Conservation (phyloP, 2,113 vertebrate species). For the Noturus placidus region DNA sequence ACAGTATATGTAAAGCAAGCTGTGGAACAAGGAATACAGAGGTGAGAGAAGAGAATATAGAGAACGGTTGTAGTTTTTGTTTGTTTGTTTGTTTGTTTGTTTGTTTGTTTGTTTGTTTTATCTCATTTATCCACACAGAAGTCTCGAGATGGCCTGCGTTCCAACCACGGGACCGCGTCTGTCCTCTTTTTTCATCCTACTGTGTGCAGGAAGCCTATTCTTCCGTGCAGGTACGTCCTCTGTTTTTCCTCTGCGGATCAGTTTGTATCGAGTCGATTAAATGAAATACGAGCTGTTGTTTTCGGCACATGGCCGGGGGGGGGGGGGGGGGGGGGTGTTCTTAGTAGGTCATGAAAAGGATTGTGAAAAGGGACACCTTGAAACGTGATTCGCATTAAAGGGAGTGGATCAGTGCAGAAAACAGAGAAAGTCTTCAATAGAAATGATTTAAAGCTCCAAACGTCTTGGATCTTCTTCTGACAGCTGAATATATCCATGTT, state of each 20-base stretch:
- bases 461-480: not conserved
- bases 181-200: not conserved
- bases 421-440: not conserved
- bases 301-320: not conserved
- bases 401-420: not conserved
- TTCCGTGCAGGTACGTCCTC: slow-evolving; percentile 36
- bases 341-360: not conserved
- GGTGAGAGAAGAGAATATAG: no score
- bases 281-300: not conserved
- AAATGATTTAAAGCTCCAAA: not conserved
- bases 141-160: not conserved
- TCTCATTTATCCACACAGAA: slow-evolving; percentile 28
- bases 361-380: not conserved
- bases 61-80: no score
- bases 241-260: not conserved
- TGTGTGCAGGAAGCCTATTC: not conserved
- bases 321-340: no score
- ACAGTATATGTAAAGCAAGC: no score
- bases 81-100: not conserved
- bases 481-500: not conserved
- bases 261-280: not conserved
- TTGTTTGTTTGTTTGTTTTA: not conserved
- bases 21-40: no score
- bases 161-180: not conserved
- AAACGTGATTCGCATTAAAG: not conserved